These are phyloP conservation scores for Aphelinus atriplicis DNA, from an alignment of 1,140 invertebrate species.

Conservation along the genomic window DNA sequence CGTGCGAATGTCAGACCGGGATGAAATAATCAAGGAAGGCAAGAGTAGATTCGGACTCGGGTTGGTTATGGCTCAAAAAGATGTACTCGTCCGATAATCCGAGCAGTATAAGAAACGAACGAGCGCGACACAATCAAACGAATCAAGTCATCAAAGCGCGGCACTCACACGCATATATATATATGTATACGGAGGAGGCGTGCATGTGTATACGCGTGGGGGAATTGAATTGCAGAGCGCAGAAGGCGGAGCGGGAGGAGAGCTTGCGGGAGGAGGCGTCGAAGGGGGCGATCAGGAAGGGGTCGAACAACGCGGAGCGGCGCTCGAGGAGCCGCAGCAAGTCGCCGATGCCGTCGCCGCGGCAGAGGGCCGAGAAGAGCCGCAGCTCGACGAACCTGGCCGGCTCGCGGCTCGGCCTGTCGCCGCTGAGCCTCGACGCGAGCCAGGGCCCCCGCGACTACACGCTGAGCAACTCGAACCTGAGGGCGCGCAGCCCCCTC, in stretches of 20 bases:
- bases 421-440: conserved; percentile 55
- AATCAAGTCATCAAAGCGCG: no score
- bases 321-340: conserved; percentile 57
- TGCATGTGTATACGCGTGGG: background rate
- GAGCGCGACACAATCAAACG: no score
- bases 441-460: conserved; percentile 57
- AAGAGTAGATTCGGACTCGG: no score
- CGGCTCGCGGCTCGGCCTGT: conserved; percentile 56
- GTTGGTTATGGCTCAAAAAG: no score
- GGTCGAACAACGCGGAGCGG: background rate
- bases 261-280: conserved; percentile 12
- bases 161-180: no score
- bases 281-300: conserved; percentile 30
- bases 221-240: conserved; percentile 51
- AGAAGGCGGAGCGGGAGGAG: conserved; percentile 60
- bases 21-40: no score
- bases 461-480: conserved; percentile 62
- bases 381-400: conserved; percentile 61
- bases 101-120: no score
- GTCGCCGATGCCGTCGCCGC: conserved; percentile 54
- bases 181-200: background rate
- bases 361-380: conserved; percentile 54
- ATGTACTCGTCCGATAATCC: no score
- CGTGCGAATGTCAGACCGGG: no score
- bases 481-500: conserved; percentile 60